phyloP scores from a whole-genome alignment of 2,888 invertebrate genomes.

The Plemyria rubiginata region DNA sequence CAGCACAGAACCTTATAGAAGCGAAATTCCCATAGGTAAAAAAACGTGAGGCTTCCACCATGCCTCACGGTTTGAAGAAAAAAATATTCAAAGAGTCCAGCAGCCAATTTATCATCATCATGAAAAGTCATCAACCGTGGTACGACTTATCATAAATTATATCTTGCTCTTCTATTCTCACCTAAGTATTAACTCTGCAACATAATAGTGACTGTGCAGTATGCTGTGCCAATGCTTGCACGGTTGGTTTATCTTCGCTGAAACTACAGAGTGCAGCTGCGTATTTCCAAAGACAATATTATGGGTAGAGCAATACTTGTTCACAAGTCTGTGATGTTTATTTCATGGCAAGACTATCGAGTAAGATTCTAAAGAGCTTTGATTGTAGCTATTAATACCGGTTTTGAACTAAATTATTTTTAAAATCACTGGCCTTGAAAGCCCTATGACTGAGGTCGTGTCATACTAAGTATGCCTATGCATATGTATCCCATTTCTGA shows the following conservation, averaged over 20 bases:
- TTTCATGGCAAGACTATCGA: background rate
- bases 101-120: background rate
- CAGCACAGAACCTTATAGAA: slow-evolving; percentile 3
- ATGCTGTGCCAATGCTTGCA: slow-evolving; percentile 10
- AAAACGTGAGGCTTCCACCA: background rate
- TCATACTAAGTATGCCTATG: background rate
- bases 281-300: slow-evolving; percentile 11
- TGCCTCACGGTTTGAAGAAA: background rate
- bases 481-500: too few relatives aligned
- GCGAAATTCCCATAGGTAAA: slow-evolving; percentile 7
- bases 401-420: background rate
- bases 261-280: slow-evolving; percentile 11
- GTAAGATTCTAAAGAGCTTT: background rate
- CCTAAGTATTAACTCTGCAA: background rate
- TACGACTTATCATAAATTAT: background rate
- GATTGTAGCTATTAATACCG: background rate
- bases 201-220: slow-evolving; percentile 1
- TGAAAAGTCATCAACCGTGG: background rate
- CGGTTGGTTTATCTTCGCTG: slow-evolving; percentile 20
- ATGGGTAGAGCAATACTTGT: slow-evolving; percentile 16
- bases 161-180: slow-evolving; percentile 7
- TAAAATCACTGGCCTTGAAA: background rate
- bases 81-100: too few relatives aligned
- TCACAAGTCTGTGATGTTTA: slow-evolving; percentile 12
- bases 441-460: background rate